Evolutionary conservation across 2,797 vertebrate species (phyloP).

Genomic region (Peromyscus attwateri): DNA sequence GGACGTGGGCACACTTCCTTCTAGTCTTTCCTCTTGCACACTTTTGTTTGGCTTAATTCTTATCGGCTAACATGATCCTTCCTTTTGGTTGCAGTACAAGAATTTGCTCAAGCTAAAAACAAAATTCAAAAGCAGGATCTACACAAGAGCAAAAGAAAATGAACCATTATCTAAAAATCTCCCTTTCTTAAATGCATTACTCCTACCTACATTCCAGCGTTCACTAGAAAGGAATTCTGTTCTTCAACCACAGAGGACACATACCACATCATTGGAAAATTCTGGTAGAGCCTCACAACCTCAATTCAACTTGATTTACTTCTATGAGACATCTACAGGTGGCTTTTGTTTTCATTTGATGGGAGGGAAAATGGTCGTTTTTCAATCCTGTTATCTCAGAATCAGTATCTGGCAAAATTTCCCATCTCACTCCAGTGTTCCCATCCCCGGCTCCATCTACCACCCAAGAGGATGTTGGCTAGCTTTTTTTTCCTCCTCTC

Average conservation of each 20-base stretch:
- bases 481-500: neutral
- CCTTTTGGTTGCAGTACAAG: neutral
- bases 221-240: neutral
- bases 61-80: neutral
- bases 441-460: neutral
- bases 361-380: neutral
- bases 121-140: neutral
- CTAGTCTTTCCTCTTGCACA: neutral
- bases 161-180: neutral
- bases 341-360: conserved; percentile 34
- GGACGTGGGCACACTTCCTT: too few relatives aligned
- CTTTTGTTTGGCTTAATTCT: neutral
- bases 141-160: neutral
- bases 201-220: neutral
- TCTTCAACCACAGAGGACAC: neutral
- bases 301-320: neutral
- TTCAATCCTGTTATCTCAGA: neutral
- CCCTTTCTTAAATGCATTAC: neutral
- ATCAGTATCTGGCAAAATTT: neutral
- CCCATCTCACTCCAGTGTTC: neutral
- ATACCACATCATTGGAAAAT: neutral
- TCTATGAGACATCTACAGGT: neutral
- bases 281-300: neutral
- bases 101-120: neutral
- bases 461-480: neutral